These are phyloP conservation scores for Charaxes varanes DNA, from an alignment of 1,140 invertebrate species.

Conservation along the genomic window DNA sequence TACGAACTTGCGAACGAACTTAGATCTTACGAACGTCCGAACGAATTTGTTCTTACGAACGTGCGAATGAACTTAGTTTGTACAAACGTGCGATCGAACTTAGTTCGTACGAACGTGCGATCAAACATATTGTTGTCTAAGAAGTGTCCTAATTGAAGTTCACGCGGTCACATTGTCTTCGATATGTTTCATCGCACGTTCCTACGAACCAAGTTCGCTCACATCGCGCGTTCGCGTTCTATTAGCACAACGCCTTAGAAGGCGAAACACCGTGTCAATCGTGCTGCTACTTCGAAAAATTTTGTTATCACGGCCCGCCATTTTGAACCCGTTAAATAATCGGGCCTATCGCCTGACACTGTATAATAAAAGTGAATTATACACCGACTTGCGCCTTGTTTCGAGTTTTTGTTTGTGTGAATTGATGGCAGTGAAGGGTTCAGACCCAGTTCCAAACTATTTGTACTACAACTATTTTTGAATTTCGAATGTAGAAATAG, in stretches of 20 bases:
- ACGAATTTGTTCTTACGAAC: too few species aligned
- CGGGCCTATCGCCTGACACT: slow-evolving; percentile 27
- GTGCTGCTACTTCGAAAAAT: slow-evolving; percentile 18
- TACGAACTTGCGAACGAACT: too few species aligned
- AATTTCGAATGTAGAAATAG: background rate
- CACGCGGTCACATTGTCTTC: too few species aligned
- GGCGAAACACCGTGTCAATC: slow-evolving; percentile 22
- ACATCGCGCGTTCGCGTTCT: too few species aligned
- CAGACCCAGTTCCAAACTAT: slow-evolving; percentile 8
- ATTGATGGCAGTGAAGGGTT: slow-evolving; percentile 8
- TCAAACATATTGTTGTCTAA: too few species aligned
- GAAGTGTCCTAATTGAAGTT: too few species aligned
- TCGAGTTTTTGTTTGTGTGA: slow-evolving; percentile 14
- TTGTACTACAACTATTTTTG: slow-evolving; percentile 6
- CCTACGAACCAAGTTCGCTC: too few species aligned
- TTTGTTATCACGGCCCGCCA: slow-evolving; percentile 24
- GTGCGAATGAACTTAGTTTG: too few species aligned
- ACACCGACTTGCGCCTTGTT: slow-evolving; percentile 25
- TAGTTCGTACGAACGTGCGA: too few species aligned
- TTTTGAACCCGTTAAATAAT: slow-evolving; percentile 28
- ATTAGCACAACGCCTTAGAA: slow-evolving; percentile 7
- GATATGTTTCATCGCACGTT: too few species aligned
- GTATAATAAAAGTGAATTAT: slow-evolving; percentile 37
- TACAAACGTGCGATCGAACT: too few species aligned
- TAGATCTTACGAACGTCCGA: too few species aligned